phyloP scores from a whole-genome alignment of 2,797 vertebrate species.

The Apogon talboti region DNA sequence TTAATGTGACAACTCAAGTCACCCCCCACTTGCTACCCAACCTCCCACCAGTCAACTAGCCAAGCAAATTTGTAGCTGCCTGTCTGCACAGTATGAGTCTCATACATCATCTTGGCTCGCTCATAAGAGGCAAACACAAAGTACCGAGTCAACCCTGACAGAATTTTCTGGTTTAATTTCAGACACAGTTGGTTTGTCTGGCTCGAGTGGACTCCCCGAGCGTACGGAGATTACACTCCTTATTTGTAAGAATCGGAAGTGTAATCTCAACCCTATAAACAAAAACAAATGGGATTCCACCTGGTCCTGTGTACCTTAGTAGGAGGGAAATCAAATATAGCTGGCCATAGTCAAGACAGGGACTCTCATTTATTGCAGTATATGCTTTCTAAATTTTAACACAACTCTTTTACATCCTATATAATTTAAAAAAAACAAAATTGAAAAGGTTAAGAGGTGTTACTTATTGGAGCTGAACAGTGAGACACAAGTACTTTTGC shows the following conservation, averaged over 20 bases:
- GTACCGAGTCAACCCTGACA: conserved; percentile 68
- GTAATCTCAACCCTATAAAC: conserved; percentile 20
- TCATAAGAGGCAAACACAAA: conserved; percentile 56
- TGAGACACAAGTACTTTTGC: too few species aligned
- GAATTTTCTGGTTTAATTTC: conserved; percentile 63
- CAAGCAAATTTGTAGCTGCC: conserved; percentile 85
- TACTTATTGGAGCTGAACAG: too few species aligned
- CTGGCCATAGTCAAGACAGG: too few species aligned
- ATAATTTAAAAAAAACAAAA: too few species aligned
- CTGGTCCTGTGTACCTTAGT: not conserved
- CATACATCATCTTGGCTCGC: conserved; percentile 82
- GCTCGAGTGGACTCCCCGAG: conserved; percentile 49
- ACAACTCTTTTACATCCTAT: too few species aligned
- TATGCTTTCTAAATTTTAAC: too few species aligned
- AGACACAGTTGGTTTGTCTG: conserved; percentile 46
- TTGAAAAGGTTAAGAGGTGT: too few species aligned
- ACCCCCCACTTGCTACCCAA: conserved; percentile 31
- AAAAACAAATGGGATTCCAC: conserved; percentile 10
- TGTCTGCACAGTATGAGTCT: conserved; percentile 81
- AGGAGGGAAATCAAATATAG: not conserved
- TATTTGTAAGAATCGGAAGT: conserved; percentile 23
- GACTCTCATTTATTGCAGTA: too few species aligned
- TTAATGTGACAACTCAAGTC: conserved; percentile 49
- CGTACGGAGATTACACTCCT: conserved; percentile 45
- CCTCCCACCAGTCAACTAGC: conserved; percentile 77